These are phyloP conservation scores for Hyles euphorbiae DNA, from an alignment of 1,140 invertebrate genomes.

Conservation along the genomic window DNA sequence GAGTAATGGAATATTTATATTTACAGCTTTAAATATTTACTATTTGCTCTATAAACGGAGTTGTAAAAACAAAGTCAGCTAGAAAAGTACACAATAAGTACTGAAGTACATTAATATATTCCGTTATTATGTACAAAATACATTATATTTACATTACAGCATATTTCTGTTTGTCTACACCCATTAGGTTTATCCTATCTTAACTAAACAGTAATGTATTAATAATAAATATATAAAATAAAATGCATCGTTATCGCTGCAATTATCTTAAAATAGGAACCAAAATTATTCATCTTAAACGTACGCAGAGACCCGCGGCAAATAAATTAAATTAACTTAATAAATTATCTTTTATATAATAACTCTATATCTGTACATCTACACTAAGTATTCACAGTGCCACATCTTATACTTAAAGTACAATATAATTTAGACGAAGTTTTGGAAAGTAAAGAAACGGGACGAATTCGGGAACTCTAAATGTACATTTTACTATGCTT, in stretches of 20 bases:
- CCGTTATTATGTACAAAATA: constrained; percentile 25
- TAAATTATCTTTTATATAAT: constrained; percentile 32
- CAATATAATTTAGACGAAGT: too few relatives aligned
- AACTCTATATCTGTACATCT: constrained; percentile 45
- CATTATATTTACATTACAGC: constrained; percentile 22
- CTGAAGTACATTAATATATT: too few relatives aligned
- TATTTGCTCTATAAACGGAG: constrained; percentile 1
- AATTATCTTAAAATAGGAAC: constrained; percentile 71
- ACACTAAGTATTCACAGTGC: constrained; percentile 47
- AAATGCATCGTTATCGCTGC: constrained; percentile 30
- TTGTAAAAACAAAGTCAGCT: too few relatives aligned
- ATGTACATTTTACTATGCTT: too few relatives aligned
- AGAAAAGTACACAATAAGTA: too few relatives aligned
- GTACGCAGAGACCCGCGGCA: constrained; percentile 10
- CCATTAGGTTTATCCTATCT: neutral
- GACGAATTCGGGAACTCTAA: neutral
- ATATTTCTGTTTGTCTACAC: constrained; percentile 1
- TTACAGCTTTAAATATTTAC: neutral
- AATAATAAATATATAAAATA: constrained; percentile 54
- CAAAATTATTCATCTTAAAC: constrained; percentile 51
- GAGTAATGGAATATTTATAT: neutral
- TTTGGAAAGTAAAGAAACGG: neutral
- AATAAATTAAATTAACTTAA: constrained; percentile 55
- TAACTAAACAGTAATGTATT: constrained; percentile 3
- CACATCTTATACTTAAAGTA: constrained; percentile 8